Evolutionary conservation across 2,888 invertebrate genomes (phyloP).

Genomic region (Agrotis segetum): DNA sequence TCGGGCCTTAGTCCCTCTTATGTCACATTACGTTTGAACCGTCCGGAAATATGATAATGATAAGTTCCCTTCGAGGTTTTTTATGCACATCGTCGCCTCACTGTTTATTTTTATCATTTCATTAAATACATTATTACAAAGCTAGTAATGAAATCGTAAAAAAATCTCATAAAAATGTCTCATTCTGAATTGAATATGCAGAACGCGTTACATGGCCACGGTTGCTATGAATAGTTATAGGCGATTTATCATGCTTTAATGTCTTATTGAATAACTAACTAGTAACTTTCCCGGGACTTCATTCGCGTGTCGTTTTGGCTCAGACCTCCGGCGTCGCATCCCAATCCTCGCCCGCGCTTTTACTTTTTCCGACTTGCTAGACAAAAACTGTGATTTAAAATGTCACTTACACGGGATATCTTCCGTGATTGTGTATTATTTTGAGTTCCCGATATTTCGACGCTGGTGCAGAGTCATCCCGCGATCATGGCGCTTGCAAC

Average conservation of each 20-base stretch:
- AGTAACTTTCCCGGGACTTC: too few species aligned
- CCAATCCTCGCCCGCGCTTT: too few species aligned
- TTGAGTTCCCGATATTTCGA: too few species aligned
- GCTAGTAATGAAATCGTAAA: conserved; percentile 19
- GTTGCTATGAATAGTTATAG: neutral
- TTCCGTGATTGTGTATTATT: too few species aligned
- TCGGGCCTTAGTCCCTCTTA: neutral
- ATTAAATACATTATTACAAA: conserved; percentile 11
- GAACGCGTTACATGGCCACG: neutral
- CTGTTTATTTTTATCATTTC: conserved; percentile 27
- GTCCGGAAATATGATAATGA: conserved; percentile 42
- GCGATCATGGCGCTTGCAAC: too few species aligned
- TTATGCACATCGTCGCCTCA: conserved; percentile 15
- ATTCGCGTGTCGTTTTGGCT: too few species aligned
- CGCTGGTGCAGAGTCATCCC: too few species aligned
- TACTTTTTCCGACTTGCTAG: too few species aligned
- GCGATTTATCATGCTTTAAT: neutral
- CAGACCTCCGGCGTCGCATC: too few species aligned
- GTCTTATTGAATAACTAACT: neutral
- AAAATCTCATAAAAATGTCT: conserved; percentile 21
- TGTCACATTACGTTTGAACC: conserved; percentile 30
- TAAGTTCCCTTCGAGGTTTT: conserved; percentile 8
- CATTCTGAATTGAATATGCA: conserved; percentile 4
- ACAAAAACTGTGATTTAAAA: too few species aligned
- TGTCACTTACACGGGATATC: too few species aligned